Conservation (phyloP, 1,140 invertebrate species). For the Phocides pigmalion region DNA sequence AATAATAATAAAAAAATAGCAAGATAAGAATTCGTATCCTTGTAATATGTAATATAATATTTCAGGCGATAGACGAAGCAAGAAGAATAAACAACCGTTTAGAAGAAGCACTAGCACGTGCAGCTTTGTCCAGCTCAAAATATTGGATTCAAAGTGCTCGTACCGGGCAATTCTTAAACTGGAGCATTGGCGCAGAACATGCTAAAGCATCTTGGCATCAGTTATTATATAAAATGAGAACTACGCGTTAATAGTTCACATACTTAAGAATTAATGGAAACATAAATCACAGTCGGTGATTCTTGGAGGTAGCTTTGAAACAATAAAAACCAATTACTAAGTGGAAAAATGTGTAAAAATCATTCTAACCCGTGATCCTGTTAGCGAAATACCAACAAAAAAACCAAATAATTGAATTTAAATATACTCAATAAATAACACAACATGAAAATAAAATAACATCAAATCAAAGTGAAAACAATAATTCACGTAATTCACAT, state of each 20-base stretch:
- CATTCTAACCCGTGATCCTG: too few relatives aligned
- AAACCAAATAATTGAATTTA: too few relatives aligned
- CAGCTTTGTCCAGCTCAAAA: conserved; percentile 43
- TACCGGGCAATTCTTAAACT: conserved; percentile 47
- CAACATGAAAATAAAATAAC: too few relatives aligned
- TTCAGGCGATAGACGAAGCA: conserved; percentile 55
- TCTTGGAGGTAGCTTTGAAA: too few relatives aligned
- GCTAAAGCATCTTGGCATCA: conserved; percentile 56
- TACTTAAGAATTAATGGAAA: too few relatives aligned
- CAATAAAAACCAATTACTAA: too few relatives aligned
- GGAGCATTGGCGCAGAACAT: conserved; percentile 44
- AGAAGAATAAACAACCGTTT: conserved; percentile 51
- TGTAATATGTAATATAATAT: background rate
- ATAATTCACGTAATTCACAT: too few relatives aligned
- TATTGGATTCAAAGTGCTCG: conserved; percentile 58
- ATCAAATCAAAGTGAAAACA: too few relatives aligned
- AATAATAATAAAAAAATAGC: background rate
- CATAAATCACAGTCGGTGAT: too few relatives aligned
- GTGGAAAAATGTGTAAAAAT: too few relatives aligned
- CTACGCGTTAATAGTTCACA: conserved; percentile 18
- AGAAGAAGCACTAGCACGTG: conserved; percentile 54
- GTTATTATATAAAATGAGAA: conserved; percentile 60
- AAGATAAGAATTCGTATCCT: background rate
- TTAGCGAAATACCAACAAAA: too few relatives aligned
- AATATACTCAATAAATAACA: too few relatives aligned